A percentile compares a stretch with the other conserved stretches of the same genome.
These are phyloP conservation scores for Bos indicus DNA, from an alignment of 2,113 vertebrate genomes.

Conservation along the genomic window DNA sequence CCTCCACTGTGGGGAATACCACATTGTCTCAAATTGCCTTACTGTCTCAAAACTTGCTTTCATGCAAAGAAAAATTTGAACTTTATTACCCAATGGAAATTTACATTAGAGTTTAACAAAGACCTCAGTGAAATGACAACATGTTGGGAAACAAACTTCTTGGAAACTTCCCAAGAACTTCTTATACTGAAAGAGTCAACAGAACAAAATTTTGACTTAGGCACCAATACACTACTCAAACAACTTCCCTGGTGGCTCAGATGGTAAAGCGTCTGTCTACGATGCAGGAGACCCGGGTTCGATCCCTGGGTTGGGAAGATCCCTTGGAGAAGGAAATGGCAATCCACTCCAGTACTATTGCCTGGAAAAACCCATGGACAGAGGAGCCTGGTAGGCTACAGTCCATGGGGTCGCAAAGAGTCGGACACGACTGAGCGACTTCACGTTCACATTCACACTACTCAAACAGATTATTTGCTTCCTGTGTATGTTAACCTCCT, in stretches of 20 bases:
- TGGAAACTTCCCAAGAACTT: neutral
- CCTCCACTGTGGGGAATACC: neutral
- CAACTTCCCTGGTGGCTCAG: neutral
- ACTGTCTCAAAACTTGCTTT: neutral
- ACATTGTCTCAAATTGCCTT: neutral
- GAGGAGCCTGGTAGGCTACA: too few relatives aligned
- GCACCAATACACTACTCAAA: neutral
- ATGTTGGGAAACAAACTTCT: neutral
- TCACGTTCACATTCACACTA: neutral
- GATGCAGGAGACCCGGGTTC: too few relatives aligned
- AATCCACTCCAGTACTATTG: too few relatives aligned
- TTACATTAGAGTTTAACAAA: neutral
- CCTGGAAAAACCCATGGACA: too few relatives aligned
- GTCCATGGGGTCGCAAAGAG: too few relatives aligned
- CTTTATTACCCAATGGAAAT: neutral
- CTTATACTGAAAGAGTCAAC: neutral
- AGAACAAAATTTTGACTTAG: conserved; percentile 4
- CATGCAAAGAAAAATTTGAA: neutral
- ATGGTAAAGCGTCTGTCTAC: too few relatives aligned
- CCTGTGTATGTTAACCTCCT: neutral
- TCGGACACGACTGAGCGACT: too few relatives aligned
- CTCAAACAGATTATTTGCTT: neutral
- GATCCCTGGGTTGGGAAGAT: too few relatives aligned
- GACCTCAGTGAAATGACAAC: neutral
- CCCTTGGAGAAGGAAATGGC: too few relatives aligned